Evolutionary conservation across 2,888 invertebrate species (phyloP), one percentile per base, ranked within the genome.

Genomic region (Meganola albula): DNA sequence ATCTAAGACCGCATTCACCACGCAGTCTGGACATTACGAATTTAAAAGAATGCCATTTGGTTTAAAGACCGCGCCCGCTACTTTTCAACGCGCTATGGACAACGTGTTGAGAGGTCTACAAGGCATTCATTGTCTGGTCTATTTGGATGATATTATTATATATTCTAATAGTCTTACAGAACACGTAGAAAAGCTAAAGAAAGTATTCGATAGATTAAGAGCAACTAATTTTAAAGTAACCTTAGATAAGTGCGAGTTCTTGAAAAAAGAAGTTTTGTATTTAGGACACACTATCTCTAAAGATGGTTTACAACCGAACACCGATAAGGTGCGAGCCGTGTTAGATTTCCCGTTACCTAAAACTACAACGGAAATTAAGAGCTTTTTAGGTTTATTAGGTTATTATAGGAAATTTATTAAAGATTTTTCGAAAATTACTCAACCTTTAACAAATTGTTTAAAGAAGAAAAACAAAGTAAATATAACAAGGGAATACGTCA

Each of bases 351-450:
- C 54, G 1, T 13, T 44, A n/a, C 63, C 60, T 0, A 43, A 48
- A 32, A 51, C 45, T 0, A 2, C 30, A 0, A 54, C 31, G 3
- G 48, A 57, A 30, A 56, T 62, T 0, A 54, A 58, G 50, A 27
- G 37, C n/a, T 75, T 74, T 34, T 20, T 71, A 11, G 71, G 70
- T 5, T 24, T 74, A 14, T 20, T 58, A 2, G 63, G 70, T 2
- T 71, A 71, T 33, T 72, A 74, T 21, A 14, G 68, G n/a, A 56
- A 57, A 32, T 74, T 74, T 31, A 31, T 72, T 5, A 24, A 40
- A 31, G 34, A 58, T 8, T 69, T 58, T 24, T 39, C 59, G 1
- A 46, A 50, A 31, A 46, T 61, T n/a, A 56, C 64, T 2, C 16
- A 24, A 31, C 27, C 24, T 0, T 10, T 31, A 3, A 33, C 33